Conservation (phyloP, 2,113 vertebrate species). For the Laticauda colubrina region DNA sequence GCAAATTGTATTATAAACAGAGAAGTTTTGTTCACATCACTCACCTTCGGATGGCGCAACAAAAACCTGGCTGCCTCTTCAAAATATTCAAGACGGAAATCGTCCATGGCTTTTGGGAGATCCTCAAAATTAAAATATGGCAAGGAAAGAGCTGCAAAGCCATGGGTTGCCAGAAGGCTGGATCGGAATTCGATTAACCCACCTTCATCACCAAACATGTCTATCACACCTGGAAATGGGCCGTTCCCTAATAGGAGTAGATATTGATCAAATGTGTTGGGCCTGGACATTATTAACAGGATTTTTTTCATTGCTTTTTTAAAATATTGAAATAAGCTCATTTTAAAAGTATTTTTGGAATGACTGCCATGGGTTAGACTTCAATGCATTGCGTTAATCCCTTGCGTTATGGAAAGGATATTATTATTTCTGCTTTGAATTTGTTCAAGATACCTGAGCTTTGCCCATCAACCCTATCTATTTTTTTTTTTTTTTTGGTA, state of each 20-base stretch:
- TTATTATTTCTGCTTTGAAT: not conserved
- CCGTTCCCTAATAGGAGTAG: constrained; percentile 61
- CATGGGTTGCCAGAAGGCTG: constrained; percentile 65
- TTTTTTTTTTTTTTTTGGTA: no score
- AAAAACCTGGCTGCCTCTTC: constrained; percentile 70
- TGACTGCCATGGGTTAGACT: not conserved
- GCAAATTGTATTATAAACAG: not conserved
- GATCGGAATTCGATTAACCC: constrained; percentile 69
- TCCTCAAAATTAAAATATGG: constrained; percentile 73
- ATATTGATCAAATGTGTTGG: constrained; percentile 24
- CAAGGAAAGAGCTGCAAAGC: constrained; percentile 70
- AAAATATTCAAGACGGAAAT: constrained; percentile 72
- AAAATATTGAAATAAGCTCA: not conserved
- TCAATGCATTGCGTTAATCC: not conserved
- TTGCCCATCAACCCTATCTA: not conserved
- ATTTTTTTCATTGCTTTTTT: not conserved
- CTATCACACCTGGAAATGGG: constrained; percentile 71
- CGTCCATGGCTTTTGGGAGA: constrained; percentile 63
- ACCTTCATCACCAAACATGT: constrained; percentile 72
- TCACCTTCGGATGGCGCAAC: constrained; percentile 67
- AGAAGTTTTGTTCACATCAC: not conserved
- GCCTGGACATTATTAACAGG: not conserved
- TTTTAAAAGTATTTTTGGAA: constrained; percentile 9
- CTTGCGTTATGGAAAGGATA: not conserved
- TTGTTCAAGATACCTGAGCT: not conserved